Conservation (phyloP, 2,797 vertebrate genomes). For the Crax fasciolata region DNA sequence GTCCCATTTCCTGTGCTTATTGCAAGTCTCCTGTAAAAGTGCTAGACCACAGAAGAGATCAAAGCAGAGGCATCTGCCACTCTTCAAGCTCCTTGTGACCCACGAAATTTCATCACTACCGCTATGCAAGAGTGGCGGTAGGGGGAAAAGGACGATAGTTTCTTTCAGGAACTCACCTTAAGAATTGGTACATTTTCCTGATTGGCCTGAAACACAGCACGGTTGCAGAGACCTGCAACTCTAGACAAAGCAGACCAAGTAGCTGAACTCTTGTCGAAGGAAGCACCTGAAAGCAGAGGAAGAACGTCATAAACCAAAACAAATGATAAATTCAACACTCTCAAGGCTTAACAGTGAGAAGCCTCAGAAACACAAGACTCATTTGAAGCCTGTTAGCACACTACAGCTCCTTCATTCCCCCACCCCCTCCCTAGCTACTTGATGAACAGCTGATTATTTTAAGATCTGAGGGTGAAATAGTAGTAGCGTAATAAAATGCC, state of each 20-base stretch:
- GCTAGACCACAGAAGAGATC: background rate
- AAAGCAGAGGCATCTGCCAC: background rate
- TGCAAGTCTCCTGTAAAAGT: background rate
- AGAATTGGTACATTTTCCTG: constrained; percentile 92
- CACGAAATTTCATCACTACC: background rate
- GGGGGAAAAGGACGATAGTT: background rate
- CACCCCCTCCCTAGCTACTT: background rate
- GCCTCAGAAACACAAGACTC: background rate
- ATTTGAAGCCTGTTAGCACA: background rate
- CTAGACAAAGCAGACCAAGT: constrained; percentile 92
- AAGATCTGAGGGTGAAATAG: background rate
- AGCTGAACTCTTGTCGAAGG: constrained; percentile 93
- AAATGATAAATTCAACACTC: background rate
- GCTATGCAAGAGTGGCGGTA: accelerated
- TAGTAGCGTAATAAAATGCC: background rate
- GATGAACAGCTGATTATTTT: background rate
- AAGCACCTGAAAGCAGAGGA: constrained; percentile 81
- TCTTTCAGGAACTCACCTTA: constrained; percentile 85
- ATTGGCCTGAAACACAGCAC: constrained; percentile 95
- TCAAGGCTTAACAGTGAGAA: background rate
- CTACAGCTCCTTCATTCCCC: background rate
- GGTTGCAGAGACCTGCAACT: constrained; percentile 94
- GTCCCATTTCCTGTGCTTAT: background rate
- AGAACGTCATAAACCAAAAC: background rate
- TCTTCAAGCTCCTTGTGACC: background rate